Evolutionary conservation across 2,797 vertebrate genomes (phyloP).

Genomic region (Gymnopithys bicolor): DNA sequence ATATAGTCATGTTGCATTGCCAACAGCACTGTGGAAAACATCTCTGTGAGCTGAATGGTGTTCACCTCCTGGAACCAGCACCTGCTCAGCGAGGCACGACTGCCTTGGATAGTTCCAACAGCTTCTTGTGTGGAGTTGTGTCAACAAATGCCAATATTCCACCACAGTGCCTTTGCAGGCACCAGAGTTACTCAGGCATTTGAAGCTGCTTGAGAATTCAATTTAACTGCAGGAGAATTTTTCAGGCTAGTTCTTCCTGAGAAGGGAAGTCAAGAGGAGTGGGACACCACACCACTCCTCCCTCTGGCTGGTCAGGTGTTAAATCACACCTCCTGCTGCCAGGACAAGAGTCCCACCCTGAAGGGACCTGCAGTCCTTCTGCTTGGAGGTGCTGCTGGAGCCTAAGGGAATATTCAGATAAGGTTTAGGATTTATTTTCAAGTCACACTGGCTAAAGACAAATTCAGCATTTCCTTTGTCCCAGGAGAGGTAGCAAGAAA

Average conservation of each 20-base stretch:
- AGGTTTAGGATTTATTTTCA: not conserved
- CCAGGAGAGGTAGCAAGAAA: not conserved
- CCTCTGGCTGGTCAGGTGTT: not conserved
- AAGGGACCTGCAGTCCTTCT: not conserved
- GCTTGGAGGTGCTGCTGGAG: not conserved
- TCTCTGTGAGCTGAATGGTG: not conserved
- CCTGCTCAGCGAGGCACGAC: rapidly evolving
- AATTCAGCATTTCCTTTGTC: not conserved
- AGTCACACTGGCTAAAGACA: not conserved
- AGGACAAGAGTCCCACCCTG: not conserved
- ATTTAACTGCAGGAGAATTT: not conserved
- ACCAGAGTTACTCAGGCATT: not conserved
- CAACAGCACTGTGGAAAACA: not conserved
- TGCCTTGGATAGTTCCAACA: not conserved
- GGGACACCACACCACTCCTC: not conserved
- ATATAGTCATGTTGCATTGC: not conserved
- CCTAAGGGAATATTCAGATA: not conserved
- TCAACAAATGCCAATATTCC: not conserved
- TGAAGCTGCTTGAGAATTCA: not conserved
- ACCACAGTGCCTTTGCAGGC: not conserved
- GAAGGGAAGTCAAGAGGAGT: not conserved
- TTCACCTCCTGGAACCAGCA: not conserved
- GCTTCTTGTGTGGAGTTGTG: not conserved
- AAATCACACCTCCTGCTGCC: not conserved
- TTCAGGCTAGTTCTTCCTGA: not conserved